Base-by-base conservation (phyloP, 2,888 invertebrate species). In the Trachelus stipa region DNA sequence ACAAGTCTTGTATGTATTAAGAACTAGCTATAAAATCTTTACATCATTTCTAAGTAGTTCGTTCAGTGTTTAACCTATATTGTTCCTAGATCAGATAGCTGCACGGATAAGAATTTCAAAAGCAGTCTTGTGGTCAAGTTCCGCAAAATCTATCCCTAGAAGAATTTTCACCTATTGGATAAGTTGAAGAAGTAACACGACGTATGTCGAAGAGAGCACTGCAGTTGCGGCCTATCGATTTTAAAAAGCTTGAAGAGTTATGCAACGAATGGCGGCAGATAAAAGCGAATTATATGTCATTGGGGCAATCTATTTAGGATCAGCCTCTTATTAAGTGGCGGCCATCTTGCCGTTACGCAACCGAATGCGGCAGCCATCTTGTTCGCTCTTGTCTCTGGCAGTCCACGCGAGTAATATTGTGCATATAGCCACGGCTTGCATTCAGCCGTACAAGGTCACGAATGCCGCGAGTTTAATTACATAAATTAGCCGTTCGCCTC, bases 391-490 rank as follows among this genome's bases (percentile, higher is more conserved):
- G 76, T 37, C 74, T 76, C 74, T 76, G 75, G 37, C 81, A 73
- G 77, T 86, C 82, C 84, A 85, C 86, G 83, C 83, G 76, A 77
- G 71, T 40, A 74, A 74, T 34, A 34, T 69, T 76, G 76, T 78
- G 34, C 75, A 76, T 80, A 80, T 80, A 80, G 78, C 79, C 82
- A 81, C 83, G 81, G 83, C 77, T 84, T 79, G 81, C 85, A 84
- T 85, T 86, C 85, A 84, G 81, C 83, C 84, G 86, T 84, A 83
- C 89, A 90, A 90, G 89, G 90, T 90, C 89, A 87, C 83, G 83
- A 87, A 83, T 89, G 86, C 83, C 85, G 84, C 85, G 86, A 89
- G 84, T 88, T 89, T 89, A 90, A 90, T 90, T 90, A 89, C 86
- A 88, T 87, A 85, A 90, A 89, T 90, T 90, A 88, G 82, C 85